Evolutionary conservation across 2,113 vertebrate genomes (phyloP).

Genomic region (Plecotus auritus): DNA sequence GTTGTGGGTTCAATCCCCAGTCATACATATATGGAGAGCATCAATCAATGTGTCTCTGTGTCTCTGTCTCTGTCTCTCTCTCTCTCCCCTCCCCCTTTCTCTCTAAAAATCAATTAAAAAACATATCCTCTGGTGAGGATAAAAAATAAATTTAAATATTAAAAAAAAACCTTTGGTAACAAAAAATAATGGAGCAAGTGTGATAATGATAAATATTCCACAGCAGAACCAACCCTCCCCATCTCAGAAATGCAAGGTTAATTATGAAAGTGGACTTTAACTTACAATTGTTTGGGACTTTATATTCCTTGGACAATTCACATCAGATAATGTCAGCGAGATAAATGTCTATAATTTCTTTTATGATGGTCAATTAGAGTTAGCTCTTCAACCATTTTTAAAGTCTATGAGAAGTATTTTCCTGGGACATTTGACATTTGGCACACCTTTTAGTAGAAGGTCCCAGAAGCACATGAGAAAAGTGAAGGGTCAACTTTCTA

Average conservation of each 20-base stretch:
- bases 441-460: conserved; percentile 32
- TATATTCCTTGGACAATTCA: conserved; percentile 32
- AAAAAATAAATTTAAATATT: not conserved
- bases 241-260: not conserved
- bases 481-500: conserved; percentile 43
- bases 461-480: conserved; percentile 43
- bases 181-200: not conserved
- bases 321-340: conserved; percentile 39
- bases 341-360: conserved; percentile 53
- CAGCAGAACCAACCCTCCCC: not conserved
- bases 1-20: not conserved
- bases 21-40: not conserved
- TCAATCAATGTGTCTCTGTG: not conserved
- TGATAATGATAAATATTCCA: not conserved
- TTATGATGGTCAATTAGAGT: conserved; percentile 47
- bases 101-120: not conserved
- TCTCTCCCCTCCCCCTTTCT: not conserved
- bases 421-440: conserved; percentile 62
- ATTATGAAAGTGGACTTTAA: not conserved
- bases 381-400: conserved; percentile 45
- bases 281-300: conserved; percentile 20
- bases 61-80: not conserved
- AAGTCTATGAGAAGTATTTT: conserved; percentile 50
- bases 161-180: not conserved
- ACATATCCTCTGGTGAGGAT: not conserved